Evolutionary conservation across 1,140 invertebrate species (phyloP), one percentile per base, ranked within the genome.

Genomic region (Apis cerana): DNA sequence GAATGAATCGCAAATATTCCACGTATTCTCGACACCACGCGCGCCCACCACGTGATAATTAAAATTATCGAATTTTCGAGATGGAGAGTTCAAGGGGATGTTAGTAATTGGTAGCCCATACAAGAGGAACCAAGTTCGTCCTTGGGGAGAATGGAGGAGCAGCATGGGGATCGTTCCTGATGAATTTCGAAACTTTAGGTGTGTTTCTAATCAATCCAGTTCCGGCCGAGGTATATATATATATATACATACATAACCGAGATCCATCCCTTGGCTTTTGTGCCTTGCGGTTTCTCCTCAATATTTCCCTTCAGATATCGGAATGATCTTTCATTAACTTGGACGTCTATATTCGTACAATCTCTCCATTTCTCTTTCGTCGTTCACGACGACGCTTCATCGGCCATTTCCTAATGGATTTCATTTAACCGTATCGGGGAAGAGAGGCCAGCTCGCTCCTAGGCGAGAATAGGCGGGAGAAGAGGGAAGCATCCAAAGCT

Each of bases 391-490:
- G 13, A 21, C 12, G 5, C 62, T 33, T 48, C 64, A 64, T 75
- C 61, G 75, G 61, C 58, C 58, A 69, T 86, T 70, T 81, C 61
- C 58, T 82, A 89, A 89, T 88, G 81, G 87, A 89, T 88, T 85
- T 88, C 74, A 85, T 88, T 88, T 83, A 85, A 76, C 75, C 65
- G 80, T 33, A 65, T 64, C 64, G 70, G 17, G 19, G 61, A 79
- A 52, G 33, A 43, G 33, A 43, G 5, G 4, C 4, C 33, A 7
- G 33, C 33, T 43, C 33, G 12, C 27, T 59, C 58, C 19, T 21
- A 27, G 33, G 33, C 62, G 62, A 9, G 43, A 52, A 17, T 9
- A 54, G 75, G 15, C 33, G 4, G 21, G 48, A 69, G 21, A 15
- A 33, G 23, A 52, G 77, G 61, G 59, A 17, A 52, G 33, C 4